phyloP scores from a whole-genome alignment of 2,888 invertebrate genomes.

The Xylota segnis region DNA sequence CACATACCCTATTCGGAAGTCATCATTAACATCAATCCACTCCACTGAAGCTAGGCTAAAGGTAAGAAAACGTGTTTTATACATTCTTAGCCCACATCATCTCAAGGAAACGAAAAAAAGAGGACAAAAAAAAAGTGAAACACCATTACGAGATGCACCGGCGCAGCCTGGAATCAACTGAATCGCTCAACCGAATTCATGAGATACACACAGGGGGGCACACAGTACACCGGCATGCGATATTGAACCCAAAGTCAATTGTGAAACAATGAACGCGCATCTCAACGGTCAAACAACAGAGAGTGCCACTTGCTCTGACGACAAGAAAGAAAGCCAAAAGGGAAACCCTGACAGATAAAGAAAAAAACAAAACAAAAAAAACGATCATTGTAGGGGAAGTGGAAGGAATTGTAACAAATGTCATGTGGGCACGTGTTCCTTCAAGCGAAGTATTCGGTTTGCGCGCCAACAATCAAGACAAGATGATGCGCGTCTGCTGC shows the following conservation, averaged over 20 bases:
- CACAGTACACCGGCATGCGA: conserved; percentile 66
- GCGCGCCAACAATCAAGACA: conserved; percentile 74
- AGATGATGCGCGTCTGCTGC: conserved; percentile 70
- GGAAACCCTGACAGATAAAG: conserved; percentile 60
- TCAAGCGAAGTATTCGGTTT: conserved; percentile 72
- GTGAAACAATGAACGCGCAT: conserved; percentile 75
- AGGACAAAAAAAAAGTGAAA: conserved; percentile 12
- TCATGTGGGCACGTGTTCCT: conserved; percentile 76
- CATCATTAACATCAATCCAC: conserved; percentile 76
- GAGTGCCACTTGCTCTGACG: conserved; percentile 66
- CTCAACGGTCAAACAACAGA: conserved; percentile 71
- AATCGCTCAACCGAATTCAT: conserved; percentile 76
- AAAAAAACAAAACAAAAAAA: conserved; percentile 25
- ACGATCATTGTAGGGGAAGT: conserved; percentile 45
- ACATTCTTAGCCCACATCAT: conserved; percentile 72
- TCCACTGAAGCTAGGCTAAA: conserved; percentile 57
- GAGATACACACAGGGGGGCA: conserved; percentile 61
- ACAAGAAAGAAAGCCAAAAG: conserved; percentile 45
- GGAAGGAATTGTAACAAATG: conserved; percentile 73
- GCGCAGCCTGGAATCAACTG: conserved; percentile 76
- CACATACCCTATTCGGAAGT: conserved; percentile 75
- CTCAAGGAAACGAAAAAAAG: conserved; percentile 60
- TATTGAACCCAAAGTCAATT: conserved; percentile 76
- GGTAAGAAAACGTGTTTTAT: conserved; percentile 71
- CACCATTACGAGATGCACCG: conserved; percentile 71